phyloP scores from a whole-genome alignment of 2,888 invertebrate species.

The Rhagonycha fulva region DNA sequence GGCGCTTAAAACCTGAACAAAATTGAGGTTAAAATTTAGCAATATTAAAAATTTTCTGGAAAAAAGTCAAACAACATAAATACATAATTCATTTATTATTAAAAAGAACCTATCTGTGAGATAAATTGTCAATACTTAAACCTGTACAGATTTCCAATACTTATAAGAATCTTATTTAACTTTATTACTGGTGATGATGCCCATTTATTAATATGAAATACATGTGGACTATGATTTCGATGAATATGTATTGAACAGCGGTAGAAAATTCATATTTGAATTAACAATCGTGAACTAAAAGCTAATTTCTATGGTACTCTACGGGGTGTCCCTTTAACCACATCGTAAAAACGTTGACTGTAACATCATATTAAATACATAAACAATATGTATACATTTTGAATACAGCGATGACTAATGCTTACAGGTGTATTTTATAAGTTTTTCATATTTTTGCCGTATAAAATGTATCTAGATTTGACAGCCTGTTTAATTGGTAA shows the following conservation, averaged over 20 bases:
- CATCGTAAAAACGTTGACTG: constrained; percentile 26
- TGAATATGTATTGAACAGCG: background rate
- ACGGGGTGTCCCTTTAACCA: constrained; percentile 28
- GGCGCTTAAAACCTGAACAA: no score
- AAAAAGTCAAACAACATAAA: no score
- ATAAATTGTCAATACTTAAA: no score
- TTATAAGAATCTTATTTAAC: background rate
- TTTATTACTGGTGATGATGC: background rate
- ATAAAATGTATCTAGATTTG: constrained; percentile 33
- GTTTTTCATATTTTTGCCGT: constrained; percentile 33
- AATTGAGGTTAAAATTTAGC: no score
- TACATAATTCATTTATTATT: background rate
- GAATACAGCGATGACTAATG: constrained; percentile 25
- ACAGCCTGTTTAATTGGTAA: constrained; percentile 39
- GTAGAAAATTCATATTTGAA: constrained; percentile 8
- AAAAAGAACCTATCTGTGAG: background rate
- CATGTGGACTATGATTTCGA: background rate
- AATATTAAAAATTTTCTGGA: no score
- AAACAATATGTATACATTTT: constrained; percentile 18
- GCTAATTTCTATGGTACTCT: constrained; percentile 22
- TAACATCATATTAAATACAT: constrained; percentile 18
- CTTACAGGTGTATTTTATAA: constrained; percentile 32
- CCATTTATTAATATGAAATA: background rate
- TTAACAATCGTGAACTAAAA: constrained; percentile 24
- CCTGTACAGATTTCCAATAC: background rate